phyloP scores from a whole-genome alignment of 2,797 vertebrate species.

The Chanos chanos region DNA sequence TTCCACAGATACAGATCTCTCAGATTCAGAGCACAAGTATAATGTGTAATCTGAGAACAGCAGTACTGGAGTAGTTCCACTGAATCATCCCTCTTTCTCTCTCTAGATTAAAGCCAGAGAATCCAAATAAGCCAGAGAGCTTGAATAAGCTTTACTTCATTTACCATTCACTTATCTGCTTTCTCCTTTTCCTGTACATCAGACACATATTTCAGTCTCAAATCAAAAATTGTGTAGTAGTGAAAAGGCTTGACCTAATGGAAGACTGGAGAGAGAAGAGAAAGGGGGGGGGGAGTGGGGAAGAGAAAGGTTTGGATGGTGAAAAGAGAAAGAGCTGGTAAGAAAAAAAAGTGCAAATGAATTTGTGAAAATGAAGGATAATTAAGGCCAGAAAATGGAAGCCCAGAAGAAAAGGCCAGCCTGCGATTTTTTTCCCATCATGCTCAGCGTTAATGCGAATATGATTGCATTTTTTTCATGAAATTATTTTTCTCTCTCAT shows the following conservation, averaged over 20 bases:
- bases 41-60: too few species aligned
- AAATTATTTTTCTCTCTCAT: conserved; percentile 52
- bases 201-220: neutral
- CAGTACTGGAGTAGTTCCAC: too few species aligned
- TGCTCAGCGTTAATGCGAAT: conserved; percentile 67
- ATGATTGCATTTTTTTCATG: conserved; percentile 67
- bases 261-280: conserved; percentile 17
- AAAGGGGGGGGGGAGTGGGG: neutral
- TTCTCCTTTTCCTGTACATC: conserved; percentile 6
- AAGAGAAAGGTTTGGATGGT: conserved; percentile 29
- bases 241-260: conserved; percentile 3
- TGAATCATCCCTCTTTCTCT: too few species aligned
- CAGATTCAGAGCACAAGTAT: too few species aligned
- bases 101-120: too few species aligned
- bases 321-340: conserved; percentile 4
- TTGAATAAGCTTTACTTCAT: too few species aligned
- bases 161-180: neutral
- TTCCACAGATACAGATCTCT: too few species aligned
- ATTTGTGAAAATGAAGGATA: conserved; percentile 65
- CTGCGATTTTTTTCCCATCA: conserved; percentile 44
- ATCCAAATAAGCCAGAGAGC: too few species aligned
- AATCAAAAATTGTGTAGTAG: conserved; percentile 23
- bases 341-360: conserved; percentile 34
- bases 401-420: conserved; percentile 56
- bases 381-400: conserved; percentile 61